A percentile compares a stretch with the other conserved stretches of the same genome.
phyloP scores from a whole-genome alignment of 1,140 invertebrate species.

The Halictus rubicundus region DNA sequence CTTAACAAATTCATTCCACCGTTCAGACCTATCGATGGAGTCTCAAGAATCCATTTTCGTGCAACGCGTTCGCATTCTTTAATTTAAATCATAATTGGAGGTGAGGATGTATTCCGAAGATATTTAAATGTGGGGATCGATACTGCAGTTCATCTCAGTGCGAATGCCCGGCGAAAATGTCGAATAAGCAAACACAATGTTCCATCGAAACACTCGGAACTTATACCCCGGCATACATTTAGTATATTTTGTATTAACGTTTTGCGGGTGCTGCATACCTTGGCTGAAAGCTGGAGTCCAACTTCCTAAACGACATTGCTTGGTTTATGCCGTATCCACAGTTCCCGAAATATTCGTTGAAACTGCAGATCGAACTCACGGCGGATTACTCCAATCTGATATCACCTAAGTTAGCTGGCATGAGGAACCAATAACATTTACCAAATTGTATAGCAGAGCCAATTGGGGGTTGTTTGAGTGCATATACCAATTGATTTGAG shows the following conservation, averaged over 20 bases:
- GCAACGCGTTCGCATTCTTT: too few relatives aligned
- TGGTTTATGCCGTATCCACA: conserved; percentile 39
- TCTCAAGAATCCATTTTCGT: too few relatives aligned
- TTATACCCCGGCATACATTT: conserved; percentile 22
- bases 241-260: conserved; percentile 36
- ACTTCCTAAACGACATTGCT: conserved; percentile 35
- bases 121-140: neutral
- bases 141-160: neutral
- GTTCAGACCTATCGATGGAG: too few relatives aligned
- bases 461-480: conserved; percentile 36
- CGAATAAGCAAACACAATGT: neutral
- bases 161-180: neutral
- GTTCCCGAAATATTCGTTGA: conserved; percentile 52
- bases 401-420: conserved; percentile 54
- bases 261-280: neutral
- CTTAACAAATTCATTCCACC: too few relatives aligned
- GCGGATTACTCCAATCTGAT: conserved; percentile 56
- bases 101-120: neutral
- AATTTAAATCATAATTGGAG: too few relatives aligned
- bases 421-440: conserved; percentile 60
- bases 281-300: conserved; percentile 10
- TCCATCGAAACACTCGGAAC: neutral
- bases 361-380: conserved; percentile 43
- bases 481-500: conserved; percentile 6
- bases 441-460: conserved; percentile 38